Conservation (phyloP, 2,797 vertebrate species). For the Rhodeus uyekii region DNA sequence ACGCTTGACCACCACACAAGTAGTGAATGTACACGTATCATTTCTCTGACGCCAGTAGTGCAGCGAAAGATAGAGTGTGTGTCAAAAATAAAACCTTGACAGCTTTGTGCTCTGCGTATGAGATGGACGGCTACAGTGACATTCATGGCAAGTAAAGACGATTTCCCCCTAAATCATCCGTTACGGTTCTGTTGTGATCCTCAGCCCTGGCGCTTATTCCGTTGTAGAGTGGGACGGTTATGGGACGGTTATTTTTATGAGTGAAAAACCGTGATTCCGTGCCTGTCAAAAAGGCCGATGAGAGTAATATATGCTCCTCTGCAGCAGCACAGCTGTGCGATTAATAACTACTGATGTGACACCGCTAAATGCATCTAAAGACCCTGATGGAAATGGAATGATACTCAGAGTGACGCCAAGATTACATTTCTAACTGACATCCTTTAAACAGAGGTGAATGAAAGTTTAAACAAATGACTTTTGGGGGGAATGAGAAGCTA, state of each 20-base stretch:
- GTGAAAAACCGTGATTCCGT: conserved; percentile 12
- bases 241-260: neutral
- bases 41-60: neutral
- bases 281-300: conserved; percentile 1
- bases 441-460: conserved; percentile 5
- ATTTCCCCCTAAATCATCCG: neutral
- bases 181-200: conserved; percentile 35
- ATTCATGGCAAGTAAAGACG: conserved; percentile 13
- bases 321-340: neutral
- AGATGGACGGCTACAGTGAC: neutral
- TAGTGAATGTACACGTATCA: neutral
- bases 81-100: conserved; percentile 5
- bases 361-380: conserved; percentile 44
- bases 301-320: conserved; percentile 18
- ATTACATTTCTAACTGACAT: conserved; percentile 24
- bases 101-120: neutral
- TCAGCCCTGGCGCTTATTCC: conserved; percentile 25
- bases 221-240: conserved; percentile 5
- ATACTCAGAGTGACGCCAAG: conserved; percentile 32
- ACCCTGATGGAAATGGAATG: conserved; percentile 31
- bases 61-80: neutral
- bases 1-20: conserved; percentile 9
- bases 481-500: neutral
- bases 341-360: conserved; percentile 50
- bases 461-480: neutral